phyloP scores from a whole-genome alignment of 2,797 vertebrate genomes.

The Bucorvus abyssinicus region DNA sequence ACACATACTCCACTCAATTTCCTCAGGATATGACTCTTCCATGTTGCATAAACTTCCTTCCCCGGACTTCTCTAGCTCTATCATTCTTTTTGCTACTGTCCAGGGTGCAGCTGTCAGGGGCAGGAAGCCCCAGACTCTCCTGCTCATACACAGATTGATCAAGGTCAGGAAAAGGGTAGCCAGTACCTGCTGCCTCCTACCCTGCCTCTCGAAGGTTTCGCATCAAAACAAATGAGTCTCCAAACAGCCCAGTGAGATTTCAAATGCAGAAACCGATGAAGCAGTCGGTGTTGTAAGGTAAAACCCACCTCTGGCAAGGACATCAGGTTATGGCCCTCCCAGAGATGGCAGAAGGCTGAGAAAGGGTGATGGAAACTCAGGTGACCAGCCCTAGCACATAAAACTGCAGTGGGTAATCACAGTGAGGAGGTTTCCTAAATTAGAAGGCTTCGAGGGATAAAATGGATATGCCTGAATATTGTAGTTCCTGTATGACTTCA shows the following conservation, averaged over 20 bases:
- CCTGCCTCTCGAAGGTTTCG: not conserved
- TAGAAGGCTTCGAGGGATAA: not conserved
- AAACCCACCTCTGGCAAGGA: not conserved
- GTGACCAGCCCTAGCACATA: not conserved
- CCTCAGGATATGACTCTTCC: slow-evolving; percentile 52
- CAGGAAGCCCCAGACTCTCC: slow-evolving; percentile 33
- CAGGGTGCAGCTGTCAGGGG: slow-evolving; percentile 40
- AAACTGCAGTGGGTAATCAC: not conserved
- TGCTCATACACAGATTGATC: not conserved
- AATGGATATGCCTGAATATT: not conserved
- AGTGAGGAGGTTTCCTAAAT: not conserved
- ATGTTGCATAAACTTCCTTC: slow-evolving; percentile 59
- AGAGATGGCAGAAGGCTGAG: not conserved
- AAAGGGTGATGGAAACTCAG: not conserved
- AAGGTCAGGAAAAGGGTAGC: slow-evolving; percentile 29
- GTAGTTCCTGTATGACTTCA: not conserved
- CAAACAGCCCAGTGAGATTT: not conserved
- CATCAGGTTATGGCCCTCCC: not conserved
- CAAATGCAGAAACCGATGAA: not conserved
- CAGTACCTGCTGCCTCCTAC: not conserved
- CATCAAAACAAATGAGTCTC: not conserved
- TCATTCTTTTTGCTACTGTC: slow-evolving; percentile 44
- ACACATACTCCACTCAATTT: slow-evolving; percentile 21
- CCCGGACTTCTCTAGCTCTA: slow-evolving; percentile 15
- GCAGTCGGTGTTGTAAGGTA: not conserved